Evolutionary conservation across 1,140 invertebrate genomes (phyloP), one percentile per base, ranked within the genome.

Genomic region (Lepidurus packardi): DNA sequence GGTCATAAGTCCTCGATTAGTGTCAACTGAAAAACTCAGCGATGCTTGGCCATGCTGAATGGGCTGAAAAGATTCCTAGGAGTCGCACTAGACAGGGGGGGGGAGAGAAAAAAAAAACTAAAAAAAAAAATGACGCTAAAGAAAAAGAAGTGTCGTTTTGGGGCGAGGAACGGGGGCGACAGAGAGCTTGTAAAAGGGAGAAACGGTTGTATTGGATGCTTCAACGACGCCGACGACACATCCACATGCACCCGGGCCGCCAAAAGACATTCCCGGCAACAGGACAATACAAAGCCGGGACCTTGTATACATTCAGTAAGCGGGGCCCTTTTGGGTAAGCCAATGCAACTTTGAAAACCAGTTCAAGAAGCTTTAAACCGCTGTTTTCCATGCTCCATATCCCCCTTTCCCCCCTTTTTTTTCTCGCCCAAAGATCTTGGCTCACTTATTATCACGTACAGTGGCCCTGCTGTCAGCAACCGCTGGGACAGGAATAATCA

Each of bases 121-220:
- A 21, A 21, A 21, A 9, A 21, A 16, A n/a, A 65, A n/a, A 65
- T 2, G 47, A 65, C 7, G n/a, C n/a, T 47, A 16, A 16, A 16
- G 6, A 16, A 7, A 65, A 65, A 21, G 21, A 65, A 65, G 13
- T 65, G 53, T 65, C 53, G 53, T 65, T 65, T 65, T 21, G 53
- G 16, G 53, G 53, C 13, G 21, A 65, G 21, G 13, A 21, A 65
- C 53, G 53, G 21, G 8, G 53, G n/a, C 21, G 53, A 65, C 53
- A 65, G 53, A 13, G 21, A 65, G 53, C 53, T 65, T 65, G 53
- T 65, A 65, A 65, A 65, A 65, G 16, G 53, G n/a, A 16, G 13
- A 65, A 65, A 65, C 53, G 53, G 53, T 65, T 65, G 53, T 65
- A 65, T 65, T 65, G 53, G 53, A 65, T 65, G 53, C 53, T 65